Base-by-base conservation (phyloP, 2,113 vertebrate genomes). In the Genyomyrus donnyi region DNA sequence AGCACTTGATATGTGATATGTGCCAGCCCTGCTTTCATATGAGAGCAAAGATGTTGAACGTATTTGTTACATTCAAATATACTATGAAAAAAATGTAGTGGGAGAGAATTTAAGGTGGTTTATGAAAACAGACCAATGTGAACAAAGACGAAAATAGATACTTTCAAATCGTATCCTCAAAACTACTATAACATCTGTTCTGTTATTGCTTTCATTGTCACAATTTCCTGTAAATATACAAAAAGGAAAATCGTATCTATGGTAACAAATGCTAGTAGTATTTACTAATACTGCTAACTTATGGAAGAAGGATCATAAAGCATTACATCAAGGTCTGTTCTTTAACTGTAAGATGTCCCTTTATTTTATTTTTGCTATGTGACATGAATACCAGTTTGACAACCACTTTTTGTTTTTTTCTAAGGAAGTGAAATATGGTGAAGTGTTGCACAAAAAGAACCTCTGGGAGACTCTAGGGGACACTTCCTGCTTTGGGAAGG, bases 351-450 rank as follows among this genome's bases (percentile, higher is more conserved):
- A 70, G 5, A 80, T 21, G 35, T 21, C 31, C 70, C 31, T 6
- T 77, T 8, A 80, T 80, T 42, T 42, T 42, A 80, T 80, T 80
- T 35, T 80, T 42, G 45, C 19, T 85, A 11, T 46, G 45, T 46
- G 1, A 85, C 45, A n/a, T 85, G 45, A 85, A 21, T 13, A 48
- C 19, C 45, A 48, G 11, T 85, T 70, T 70, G n/a, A 31, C n/a
- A 13, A 9, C 24, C 19, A 10, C 39, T 48, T 24, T 35, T 39
- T 88, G 49, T 46, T 49, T 17, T 3, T 91, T 91, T 62, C 3
- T 56, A 94, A 99, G 98, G 98, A 98, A 70, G 96, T 99, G 0
- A 97, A 96, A 91, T 94, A 96, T 5, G 98, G 98, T 93, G 98
- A 98, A 62, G 97, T 98, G 0, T 93, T 97, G 95, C 97, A 97